phyloP scores from a whole-genome alignment of 2,888 invertebrate species.

The Monopis laevigella region DNA sequence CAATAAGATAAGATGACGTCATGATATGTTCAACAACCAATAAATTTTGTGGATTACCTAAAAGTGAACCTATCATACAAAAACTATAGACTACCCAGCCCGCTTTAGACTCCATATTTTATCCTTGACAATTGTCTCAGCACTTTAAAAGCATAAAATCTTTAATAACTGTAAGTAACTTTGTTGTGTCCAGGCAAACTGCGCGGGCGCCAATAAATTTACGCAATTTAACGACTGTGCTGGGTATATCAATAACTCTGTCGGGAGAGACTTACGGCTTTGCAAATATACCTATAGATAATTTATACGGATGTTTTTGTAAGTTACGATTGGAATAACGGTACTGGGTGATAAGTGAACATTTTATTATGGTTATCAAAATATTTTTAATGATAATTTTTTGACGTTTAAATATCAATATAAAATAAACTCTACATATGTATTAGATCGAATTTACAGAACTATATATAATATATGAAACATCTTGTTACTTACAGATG shows the following conservation, averaged over 20 bases:
- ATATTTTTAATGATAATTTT: slow-evolving; percentile 4
- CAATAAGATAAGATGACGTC: no score
- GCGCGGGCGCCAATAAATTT: slow-evolving; percentile 31
- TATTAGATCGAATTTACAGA: no score
- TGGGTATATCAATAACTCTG: slow-evolving; percentile 33
- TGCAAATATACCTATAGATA: slow-evolving; percentile 10
- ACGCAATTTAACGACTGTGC: slow-evolving; percentile 17
- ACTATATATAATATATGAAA: no score
- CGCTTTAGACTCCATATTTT: no score
- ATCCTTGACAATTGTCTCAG: no score
- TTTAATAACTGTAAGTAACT: slow-evolving; percentile 33
- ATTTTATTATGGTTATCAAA: slow-evolving; percentile 11
- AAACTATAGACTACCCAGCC: no score
- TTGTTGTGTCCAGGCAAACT: slow-evolving; percentile 23
- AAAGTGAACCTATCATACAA: no score
- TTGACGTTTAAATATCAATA: no score
- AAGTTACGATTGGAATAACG: slow-evolving; percentile 4
- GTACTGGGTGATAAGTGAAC: slow-evolving; percentile 6
- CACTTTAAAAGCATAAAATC: slow-evolving; percentile 15
- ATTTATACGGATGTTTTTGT: slow-evolving; percentile 3
- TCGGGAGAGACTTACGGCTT: slow-evolving; percentile 26
- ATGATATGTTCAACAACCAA: no score
- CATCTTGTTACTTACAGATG: no score
- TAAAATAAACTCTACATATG: no score
- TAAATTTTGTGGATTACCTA: no score